Evolutionary conservation across 2,797 vertebrate genomes (phyloP).

Genomic region (Pagetopsis macropterus): DNA sequence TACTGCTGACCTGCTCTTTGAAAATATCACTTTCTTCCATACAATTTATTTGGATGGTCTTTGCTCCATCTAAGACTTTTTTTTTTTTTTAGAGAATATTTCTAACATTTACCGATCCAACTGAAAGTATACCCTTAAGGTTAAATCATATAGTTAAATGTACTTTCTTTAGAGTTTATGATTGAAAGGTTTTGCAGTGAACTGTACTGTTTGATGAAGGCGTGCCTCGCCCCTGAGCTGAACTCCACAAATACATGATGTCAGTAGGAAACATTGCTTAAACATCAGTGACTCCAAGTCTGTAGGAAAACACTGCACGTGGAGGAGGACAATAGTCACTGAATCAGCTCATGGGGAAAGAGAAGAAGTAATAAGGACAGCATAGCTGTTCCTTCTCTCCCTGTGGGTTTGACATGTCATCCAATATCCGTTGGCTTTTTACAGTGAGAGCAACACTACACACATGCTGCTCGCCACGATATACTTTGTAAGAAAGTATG

Average conservation of each 20-base stretch:
- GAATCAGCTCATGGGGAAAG: conserved; percentile 15
- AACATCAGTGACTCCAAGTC: conserved; percentile 4
- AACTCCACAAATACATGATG: conserved; percentile 26
- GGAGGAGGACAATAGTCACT: background rate
- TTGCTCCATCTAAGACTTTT: background rate
- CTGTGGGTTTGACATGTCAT: conserved; percentile 20
- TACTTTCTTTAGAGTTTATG: background rate
- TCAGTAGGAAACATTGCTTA: conserved; percentile 18
- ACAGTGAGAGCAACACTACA: conserved; percentile 10
- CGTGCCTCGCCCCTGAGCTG: conserved; percentile 2
- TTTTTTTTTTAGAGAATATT: background rate
- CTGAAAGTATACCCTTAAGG: background rate
- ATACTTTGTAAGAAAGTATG: background rate
- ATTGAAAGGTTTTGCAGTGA: conserved; percentile 20
- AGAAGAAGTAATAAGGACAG: background rate
- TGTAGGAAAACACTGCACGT: conserved; percentile 13
- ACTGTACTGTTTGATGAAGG: conserved; percentile 17
- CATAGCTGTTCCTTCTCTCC: background rate
- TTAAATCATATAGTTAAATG: background rate
- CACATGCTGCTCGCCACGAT: conserved; percentile 4
- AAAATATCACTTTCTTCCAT: background rate
- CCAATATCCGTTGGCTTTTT: background rate
- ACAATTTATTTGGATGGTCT: background rate
- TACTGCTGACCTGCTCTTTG: conserved; percentile 35
- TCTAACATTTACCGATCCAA: background rate